These are phyloP conservation scores for Calosoma granatense DNA, from an alignment of 1,140 invertebrate genomes.

Conservation along the genomic window DNA sequence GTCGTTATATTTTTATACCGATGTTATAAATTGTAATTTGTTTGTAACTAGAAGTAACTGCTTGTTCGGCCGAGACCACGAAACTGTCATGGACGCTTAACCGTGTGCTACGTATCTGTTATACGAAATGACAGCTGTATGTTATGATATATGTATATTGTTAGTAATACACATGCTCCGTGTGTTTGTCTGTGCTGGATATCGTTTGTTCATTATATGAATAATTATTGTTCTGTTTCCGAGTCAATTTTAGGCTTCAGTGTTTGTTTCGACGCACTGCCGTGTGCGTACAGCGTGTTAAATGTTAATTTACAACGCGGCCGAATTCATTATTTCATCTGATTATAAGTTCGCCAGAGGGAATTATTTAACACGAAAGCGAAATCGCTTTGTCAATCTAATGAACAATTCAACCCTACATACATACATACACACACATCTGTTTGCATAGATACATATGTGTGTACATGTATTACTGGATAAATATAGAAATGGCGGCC, in stretches of 20 bases:
- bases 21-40: conserved; percentile 14
- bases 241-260: not conserved
- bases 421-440: conserved; percentile 1
- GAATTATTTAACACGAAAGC: not conserved
- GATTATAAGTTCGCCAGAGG: not conserved
- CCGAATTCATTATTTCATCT: not conserved
- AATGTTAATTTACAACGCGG: not conserved
- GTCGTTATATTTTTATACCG: conserved; percentile 15
- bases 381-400: too few relatives aligned
- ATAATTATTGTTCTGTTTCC: not conserved
- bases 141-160: not conserved
- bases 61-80: too few relatives aligned
- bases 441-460: not conserved
- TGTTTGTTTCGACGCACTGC: not conserved
- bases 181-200: too few relatives aligned
- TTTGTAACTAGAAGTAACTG: conserved; percentile 1
- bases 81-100: too few relatives aligned
- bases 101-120: too few relatives aligned
- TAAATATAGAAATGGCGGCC: not conserved
- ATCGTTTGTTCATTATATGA: not conserved
- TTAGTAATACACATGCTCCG: not conserved
- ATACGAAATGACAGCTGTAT: not conserved
- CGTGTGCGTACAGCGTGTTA: not conserved
- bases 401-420: too few relatives aligned
- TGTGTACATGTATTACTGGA: not conserved